Base-by-base conservation (phyloP, 2,113 vertebrate species). In the Sceloporus undulatus region DNA sequence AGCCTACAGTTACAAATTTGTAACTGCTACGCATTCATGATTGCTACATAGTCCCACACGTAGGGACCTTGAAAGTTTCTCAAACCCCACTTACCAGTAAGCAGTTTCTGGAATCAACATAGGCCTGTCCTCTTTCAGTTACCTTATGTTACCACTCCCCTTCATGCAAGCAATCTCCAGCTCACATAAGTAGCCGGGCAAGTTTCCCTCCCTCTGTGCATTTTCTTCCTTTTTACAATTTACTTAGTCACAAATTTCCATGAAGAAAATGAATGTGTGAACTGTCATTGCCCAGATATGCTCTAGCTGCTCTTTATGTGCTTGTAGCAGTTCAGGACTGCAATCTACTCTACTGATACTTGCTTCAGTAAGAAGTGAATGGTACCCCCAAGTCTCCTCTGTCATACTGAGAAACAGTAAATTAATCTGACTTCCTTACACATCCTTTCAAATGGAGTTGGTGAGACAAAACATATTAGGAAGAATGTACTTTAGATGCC, bases 341-440 rank as follows among this genome's bases (percentile, higher is more conserved):
- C 13, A 76, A n/a, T 56, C 0, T 10, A n/a, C 16, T 65, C 25
- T 48, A 13, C 52, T 87, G 65, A 27, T 34, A 9, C 65, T 74
- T 87, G 38, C 78, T 82, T 76, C 40, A 65, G 79, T 52, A 34
- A 48, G 6, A 88, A 34, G 56, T 76, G 42, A 88, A 82, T 75
- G 74, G 65, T 27, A 48, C 56, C 56, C 16, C 71, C 56, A 66
- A 66, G 38, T 56, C 29, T 66, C 9, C 86, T 77, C 52, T 92
- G 29, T 86, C 70, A 4, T 81, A 38, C 83, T 91, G 86, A 62
- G 79, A 73, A 85, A 75, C 34, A 78, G 79, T 87, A 73, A 89
- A 90, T 88, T 88, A 88, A 81, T 77, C 87, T 19, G 0, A 11
- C 66, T 94, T 91, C 85, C 71, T 79, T 85, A 5, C 42, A 71